These are phyloP conservation scores for Stomatorhinus ivindoensis DNA, from an alignment of 2,113 vertebrate species.

Conservation along the genomic window DNA sequence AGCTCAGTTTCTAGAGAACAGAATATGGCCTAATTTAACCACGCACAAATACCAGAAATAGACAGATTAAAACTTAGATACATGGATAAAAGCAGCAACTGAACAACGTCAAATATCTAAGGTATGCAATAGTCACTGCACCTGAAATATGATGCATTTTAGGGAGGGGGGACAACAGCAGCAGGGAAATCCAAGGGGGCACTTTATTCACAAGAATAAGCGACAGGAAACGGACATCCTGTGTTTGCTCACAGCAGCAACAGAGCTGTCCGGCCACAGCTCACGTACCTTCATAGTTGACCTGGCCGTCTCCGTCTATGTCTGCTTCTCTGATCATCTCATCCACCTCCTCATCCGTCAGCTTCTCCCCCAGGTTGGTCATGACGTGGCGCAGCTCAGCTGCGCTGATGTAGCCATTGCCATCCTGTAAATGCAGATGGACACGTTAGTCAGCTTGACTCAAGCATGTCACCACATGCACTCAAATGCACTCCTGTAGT, in stretches of 20 bases:
- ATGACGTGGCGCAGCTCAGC: slow-evolving; percentile 86
- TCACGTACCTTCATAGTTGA: slow-evolving; percentile 82
- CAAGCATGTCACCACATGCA: neutral
- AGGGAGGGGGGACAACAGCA: neutral
- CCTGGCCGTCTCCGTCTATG: slow-evolving; percentile 86
- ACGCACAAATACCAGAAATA: neutral
- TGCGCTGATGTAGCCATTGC: slow-evolving; percentile 84
- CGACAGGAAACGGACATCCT: neutral
- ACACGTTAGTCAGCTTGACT: neutral
- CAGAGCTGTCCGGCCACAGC: neutral
- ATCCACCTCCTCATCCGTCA: slow-evolving; percentile 85
- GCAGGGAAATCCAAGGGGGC: neutral
- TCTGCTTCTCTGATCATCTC: slow-evolving; percentile 94
- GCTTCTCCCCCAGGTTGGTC: slow-evolving; percentile 86
- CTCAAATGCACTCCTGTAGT: neutral
- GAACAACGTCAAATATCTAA: neutral
- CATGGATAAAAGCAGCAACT: neutral
- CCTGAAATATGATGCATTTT: neutral
- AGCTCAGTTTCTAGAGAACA: neutral
- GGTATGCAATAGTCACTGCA: neutral
- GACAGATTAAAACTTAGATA: neutral
- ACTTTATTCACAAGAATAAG: neutral
- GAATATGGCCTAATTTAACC: neutral
- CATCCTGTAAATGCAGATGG: slow-evolving; percentile 56
- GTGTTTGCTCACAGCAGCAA: neutral